Percentiles rank a stretch among this genome's conserved stretches.
Evolutionary conservation across 2,797 vertebrate genomes (phyloP).

Genomic region (Aulostomus chinensis): DNA sequence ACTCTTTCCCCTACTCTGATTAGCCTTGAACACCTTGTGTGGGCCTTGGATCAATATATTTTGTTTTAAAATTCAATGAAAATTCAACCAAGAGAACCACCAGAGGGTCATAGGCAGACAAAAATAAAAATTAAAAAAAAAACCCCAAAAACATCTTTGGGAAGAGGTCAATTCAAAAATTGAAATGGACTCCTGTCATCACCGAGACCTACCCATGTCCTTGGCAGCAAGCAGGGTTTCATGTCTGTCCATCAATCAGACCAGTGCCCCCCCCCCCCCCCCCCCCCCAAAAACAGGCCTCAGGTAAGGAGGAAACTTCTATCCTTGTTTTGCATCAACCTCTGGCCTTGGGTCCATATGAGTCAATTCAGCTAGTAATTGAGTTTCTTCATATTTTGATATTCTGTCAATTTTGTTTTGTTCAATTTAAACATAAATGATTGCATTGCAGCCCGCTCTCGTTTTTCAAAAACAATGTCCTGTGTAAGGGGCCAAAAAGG

Average conservation of each 20-base stretch:
- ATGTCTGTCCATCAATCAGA: slow-evolving; percentile 53
- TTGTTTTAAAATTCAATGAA: slow-evolving; percentile 23
- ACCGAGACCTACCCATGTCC: slow-evolving; percentile 13
- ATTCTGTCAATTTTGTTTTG: slow-evolving; percentile 71
- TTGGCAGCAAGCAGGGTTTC: slow-evolving; percentile 20
- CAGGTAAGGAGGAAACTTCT: slow-evolving; percentile 48
- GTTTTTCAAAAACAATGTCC: slow-evolving; percentile 59
- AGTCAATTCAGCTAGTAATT: slow-evolving; percentile 63
- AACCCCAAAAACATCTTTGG: slow-evolving; percentile 13
- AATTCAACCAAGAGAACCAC: neutral
- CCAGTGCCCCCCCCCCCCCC: slow-evolving; percentile 12
- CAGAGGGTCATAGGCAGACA: neutral
- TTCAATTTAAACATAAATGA: slow-evolving; percentile 69
- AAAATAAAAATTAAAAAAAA: no score
- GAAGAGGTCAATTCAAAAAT: slow-evolving; percentile 8
- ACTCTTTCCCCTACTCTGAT: no score
- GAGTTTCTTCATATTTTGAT: slow-evolving; percentile 70
- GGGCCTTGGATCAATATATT: slow-evolving; percentile 2
- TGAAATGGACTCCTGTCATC: slow-evolving; percentile 24
- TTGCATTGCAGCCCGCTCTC: slow-evolving; percentile 63
- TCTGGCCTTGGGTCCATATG: slow-evolving; percentile 53
- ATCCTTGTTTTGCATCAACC: slow-evolving; percentile 65
- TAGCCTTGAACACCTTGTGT: slow-evolving; percentile 31
- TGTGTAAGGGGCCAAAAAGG: slow-evolving; percentile 50
- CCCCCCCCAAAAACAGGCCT: slow-evolving; percentile 30